Conservation (phyloP, 2,113 vertebrate species). For the Axis porcinus region DNA sequence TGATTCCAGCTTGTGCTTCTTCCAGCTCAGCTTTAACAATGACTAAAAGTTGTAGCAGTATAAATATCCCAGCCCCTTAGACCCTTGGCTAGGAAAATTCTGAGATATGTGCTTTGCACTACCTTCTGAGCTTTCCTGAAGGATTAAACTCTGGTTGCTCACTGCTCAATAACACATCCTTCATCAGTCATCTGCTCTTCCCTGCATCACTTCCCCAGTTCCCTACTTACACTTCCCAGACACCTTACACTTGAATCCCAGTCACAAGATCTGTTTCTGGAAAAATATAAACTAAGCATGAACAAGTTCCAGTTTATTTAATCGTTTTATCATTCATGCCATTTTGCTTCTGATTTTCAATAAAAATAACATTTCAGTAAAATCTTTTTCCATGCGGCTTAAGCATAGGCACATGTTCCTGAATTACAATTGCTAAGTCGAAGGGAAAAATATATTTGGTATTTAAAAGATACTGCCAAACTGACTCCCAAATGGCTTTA, state of each 20-base stretch:
- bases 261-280: not conserved
- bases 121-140: not conserved
- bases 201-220: not conserved
- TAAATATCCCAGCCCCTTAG: not conserved
- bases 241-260: not conserved
- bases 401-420: not conserved
- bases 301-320: not conserved
- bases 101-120: not conserved
- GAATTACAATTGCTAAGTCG: not conserved
- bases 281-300: not conserved
- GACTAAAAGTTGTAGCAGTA: not conserved
- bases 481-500: not conserved
- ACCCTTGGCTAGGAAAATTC: not conserved
- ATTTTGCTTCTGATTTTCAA: not conserved
- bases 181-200: not conserved
- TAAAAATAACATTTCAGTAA: not conserved
- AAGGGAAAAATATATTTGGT: not conserved
- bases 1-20: too few species aligned
- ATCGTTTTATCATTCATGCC: not conserved
- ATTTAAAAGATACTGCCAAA: not conserved
- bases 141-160: not conserved
- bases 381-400: not conserved
- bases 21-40: not conserved
- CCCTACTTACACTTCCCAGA: not conserved
- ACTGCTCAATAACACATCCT: not conserved